A percentile compares a stretch with the other conserved stretches of the same genome.
Conservation (phyloP, 1,140 invertebrate species). For the Macrotrachela quadricornifera region DNA sequence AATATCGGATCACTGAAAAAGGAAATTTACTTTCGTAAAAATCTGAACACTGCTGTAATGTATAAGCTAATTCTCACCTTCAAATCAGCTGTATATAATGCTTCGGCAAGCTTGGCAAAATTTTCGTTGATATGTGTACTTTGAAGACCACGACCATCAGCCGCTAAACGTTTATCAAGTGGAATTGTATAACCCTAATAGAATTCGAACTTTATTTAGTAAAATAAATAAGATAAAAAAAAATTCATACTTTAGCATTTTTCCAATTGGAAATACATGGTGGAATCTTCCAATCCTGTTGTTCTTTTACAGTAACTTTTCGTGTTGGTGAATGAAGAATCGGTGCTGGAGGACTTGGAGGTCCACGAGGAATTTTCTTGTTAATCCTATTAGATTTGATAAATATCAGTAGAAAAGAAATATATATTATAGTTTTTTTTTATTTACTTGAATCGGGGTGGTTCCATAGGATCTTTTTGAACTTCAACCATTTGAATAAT, state of each 20-base stretch:
- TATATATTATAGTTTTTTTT: too few relatives aligned
- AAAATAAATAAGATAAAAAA: too few relatives aligned
- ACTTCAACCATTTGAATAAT: slow-evolving; percentile 88
- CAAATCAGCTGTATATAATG: slow-evolving; percentile 87
- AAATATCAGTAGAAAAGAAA: too few relatives aligned
- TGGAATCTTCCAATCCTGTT: slow-evolving; percentile 98
- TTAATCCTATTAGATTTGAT: slow-evolving; percentile 15
- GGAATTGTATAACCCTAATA: slow-evolving; percentile 74
- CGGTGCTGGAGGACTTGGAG: slow-evolving; percentile 89
- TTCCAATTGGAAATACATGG: slow-evolving; percentile 99
- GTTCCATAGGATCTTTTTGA: slow-evolving; percentile 91
- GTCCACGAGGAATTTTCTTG: slow-evolving; percentile 66
- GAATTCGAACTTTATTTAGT: too few relatives aligned
- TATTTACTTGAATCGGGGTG: slow-evolving; percentile 75
- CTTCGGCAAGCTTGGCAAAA: slow-evolving; percentile 90
- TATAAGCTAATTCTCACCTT: slow-evolving; percentile 36
- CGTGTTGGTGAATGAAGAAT: slow-evolving; percentile 91
- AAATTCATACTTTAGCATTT: slow-evolving; percentile 47
- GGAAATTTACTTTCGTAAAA: too few relatives aligned
- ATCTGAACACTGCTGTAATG: too few relatives aligned
- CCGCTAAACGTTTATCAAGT: slow-evolving; percentile 85
- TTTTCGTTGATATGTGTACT: slow-evolving; percentile 96
- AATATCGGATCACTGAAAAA: too few relatives aligned
- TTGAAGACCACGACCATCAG: slow-evolving; percentile 85
- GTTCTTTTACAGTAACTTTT: slow-evolving; percentile 90